Base-by-base conservation (phyloP, 2,888 invertebrate genomes). In the Cephus pulcher region DNA sequence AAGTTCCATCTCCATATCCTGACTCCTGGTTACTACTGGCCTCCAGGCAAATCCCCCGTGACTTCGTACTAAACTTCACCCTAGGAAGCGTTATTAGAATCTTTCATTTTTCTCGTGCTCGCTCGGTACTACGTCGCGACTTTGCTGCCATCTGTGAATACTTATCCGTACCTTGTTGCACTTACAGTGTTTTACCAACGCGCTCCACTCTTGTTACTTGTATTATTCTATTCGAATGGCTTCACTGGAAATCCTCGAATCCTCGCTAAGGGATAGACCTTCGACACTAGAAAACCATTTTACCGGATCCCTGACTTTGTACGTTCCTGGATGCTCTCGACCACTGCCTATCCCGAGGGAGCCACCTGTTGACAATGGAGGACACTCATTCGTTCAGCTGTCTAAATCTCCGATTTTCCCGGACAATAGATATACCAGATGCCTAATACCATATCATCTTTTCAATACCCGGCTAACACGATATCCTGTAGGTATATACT, bases 321-420 rank as follows among this genome's bases (percentile, higher is more conserved):
- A 56, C 56, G 56, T 56, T 56, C 56, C 56, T 56, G 56, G 6
- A 6, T 23, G 40, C 6, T 40, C 40, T 40, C 40, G 40, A 23
- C 23, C 56, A 9, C 56, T 56, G 1, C 56, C 56, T 56, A 23
- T 77, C 81, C 79, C 80, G 33, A 56, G 81, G 69, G 83, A 80
- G 74, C 80, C 83, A 83, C 83, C 83, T 83, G 83, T 83, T 83
- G 83, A 82, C 76, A 76, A 76, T 80, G 9, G 56, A 23, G 56
- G 23, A 56, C 56, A 56, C 56, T 56, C 56, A 56, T 56, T 56
- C 56, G 56, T 56, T 23, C 23, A 23, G 23, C 56, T 56, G 56
- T 56, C 56, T 56, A 56, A 56, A 56, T 23, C 56, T 23, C 23
- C 56, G 56, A 56, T 56, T 23, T 56, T 56, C 23, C 6, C 23